A percentile compares a stretch with the other conserved stretches of the same genome.
Evolutionary conservation across 1,140 invertebrate genomes (phyloP).

Genomic region (Tyrophagus putrescentiae): DNA sequence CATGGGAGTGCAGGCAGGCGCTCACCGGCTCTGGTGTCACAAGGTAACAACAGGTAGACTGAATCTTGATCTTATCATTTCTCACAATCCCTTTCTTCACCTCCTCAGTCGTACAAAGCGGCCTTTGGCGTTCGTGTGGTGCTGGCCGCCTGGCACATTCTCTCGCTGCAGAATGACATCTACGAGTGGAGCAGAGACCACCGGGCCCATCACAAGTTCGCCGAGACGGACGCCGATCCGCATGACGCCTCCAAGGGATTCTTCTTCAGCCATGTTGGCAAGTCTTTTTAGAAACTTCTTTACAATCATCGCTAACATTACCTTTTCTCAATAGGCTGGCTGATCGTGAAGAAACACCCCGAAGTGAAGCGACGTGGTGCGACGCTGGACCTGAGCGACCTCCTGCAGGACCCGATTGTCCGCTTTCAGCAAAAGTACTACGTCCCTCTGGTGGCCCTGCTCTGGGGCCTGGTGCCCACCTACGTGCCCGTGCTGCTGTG

Average conservation of each 20-base stretch:
- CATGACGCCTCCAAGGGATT: slow-evolving; percentile 84
- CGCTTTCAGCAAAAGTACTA: slow-evolving; percentile 46
- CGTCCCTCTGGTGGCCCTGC: slow-evolving; percentile 32
- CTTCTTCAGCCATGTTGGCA: slow-evolving; percentile 88
- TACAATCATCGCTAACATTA: too few species aligned
- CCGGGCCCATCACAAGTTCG: slow-evolving; percentile 87
- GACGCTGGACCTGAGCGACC: neutral
- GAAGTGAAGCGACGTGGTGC: slow-evolving; percentile 47
- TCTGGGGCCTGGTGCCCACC: slow-evolving; percentile 33
- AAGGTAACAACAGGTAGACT: too few species aligned
- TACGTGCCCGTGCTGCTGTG: slow-evolving; percentile 31
- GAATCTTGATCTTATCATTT: too few species aligned
- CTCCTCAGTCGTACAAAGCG: slow-evolving; percentile 57
- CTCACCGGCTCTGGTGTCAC: slow-evolving; percentile 24
- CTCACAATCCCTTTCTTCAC: too few species aligned
- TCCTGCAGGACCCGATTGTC: neutral
- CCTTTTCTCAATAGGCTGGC: too few species aligned
- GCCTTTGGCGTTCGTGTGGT: slow-evolving; percentile 18
- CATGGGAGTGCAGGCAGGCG: slow-evolving; percentile 59
- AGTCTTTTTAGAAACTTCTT: too few species aligned
- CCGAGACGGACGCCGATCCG: slow-evolving; percentile 68
- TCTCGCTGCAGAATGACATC: slow-evolving; percentile 56
- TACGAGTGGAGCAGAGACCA: slow-evolving; percentile 86
- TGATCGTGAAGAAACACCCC: slow-evolving; percentile 74
- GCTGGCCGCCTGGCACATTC: slow-evolving; percentile 39